Percentiles rank a stretch among this genome's conserved stretches.
These are phyloP conservation scores for Ganaspis brasiliensis DNA, from an alignment of 2,888 invertebrate species.

Conservation along the genomic window DNA sequence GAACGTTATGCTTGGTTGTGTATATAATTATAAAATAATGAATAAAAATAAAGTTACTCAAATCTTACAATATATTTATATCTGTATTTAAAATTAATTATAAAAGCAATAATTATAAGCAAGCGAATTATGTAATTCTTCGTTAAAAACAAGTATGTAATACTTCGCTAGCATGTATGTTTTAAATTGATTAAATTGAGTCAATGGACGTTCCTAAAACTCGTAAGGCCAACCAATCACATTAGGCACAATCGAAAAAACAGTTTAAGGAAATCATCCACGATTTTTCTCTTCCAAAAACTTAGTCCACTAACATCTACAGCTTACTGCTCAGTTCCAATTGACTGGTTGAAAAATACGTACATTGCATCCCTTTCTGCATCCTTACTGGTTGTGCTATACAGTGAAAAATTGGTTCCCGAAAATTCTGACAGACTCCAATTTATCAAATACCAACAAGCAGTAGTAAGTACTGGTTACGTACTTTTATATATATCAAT, in stretches of 20 bases:
- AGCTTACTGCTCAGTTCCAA: slow-evolving; percentile 69
- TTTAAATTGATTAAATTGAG: slow-evolving; percentile 45
- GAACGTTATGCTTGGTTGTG: no score
- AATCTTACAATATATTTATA: no score
- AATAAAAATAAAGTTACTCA: no score
- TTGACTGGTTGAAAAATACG: slow-evolving; percentile 77
- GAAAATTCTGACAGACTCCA: slow-evolving; percentile 75
- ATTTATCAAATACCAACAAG: slow-evolving; percentile 75
- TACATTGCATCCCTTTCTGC: slow-evolving; percentile 63
- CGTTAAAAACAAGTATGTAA: no score
- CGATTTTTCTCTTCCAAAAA: slow-evolving; percentile 65
- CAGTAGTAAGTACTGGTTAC: slow-evolving; percentile 57
- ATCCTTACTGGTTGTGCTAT: slow-evolving; percentile 65
- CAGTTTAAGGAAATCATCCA: slow-evolving; percentile 71
- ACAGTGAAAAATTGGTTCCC: slow-evolving; percentile 78
- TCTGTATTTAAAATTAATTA: no score
- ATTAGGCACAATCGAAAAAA: slow-evolving; percentile 62
- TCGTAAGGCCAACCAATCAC: slow-evolving; percentile 53
- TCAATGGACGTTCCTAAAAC: slow-evolving; percentile 52
- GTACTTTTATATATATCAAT: slow-evolving; percentile 73
- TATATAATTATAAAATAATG: no score
- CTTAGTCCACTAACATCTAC: slow-evolving; percentile 8
- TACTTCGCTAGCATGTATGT: no score
- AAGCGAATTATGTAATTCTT: no score
- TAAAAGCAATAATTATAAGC: no score